Evolutionary conservation across 2,113 vertebrate genomes (phyloP), one percentile per base, ranked within the genome.

Genomic region (Phasianus colchicus): DNA sequence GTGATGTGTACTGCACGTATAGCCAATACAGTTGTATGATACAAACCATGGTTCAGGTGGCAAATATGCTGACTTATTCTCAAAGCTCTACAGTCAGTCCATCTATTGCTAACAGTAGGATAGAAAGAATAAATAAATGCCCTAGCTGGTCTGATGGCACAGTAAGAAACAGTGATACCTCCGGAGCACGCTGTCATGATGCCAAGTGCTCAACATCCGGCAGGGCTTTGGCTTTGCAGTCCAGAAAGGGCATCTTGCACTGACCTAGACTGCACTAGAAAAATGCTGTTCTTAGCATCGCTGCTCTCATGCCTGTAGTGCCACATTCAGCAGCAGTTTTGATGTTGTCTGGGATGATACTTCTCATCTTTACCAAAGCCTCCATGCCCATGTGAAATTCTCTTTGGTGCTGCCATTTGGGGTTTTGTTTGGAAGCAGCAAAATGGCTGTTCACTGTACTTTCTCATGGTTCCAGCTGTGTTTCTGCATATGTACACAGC

Each of bases 381-480:
- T 48, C 55, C 32, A 34, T 1, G 6, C 8, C 29, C 10, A 3
- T 7, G 29, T 0, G 5, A n/a, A 19, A 1, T 21, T 50, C 20
- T 64, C 18, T 64, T 13, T 57, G 47, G 64, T 43, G 32, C 45
- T 83, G 40, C 52, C 14, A 6, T 63, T 34, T 61, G 29, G 75
- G 75, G 32, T 24, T 86, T 83, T 21, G 7, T 43, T 64, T 36
- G 50, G 80, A 30, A 72, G 65, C 6, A 34, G 5, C 20, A n/a
- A 34, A 0, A 1, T 34, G 78, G 50, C 38, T 60, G 66, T 22
- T 86, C 60, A 9, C 24, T 24, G 1, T 16, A 54, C 24, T 58
- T 83, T 61, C 57, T 67, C 15, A 2, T 10, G 22, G 45, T 76
- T 38, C 10, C 15, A 25, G 48, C 4, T 87, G 89, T 83, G 24